Evolutionary conservation across 2,797 vertebrate species (phyloP).

Genomic region (Vireo griseus): DNA sequence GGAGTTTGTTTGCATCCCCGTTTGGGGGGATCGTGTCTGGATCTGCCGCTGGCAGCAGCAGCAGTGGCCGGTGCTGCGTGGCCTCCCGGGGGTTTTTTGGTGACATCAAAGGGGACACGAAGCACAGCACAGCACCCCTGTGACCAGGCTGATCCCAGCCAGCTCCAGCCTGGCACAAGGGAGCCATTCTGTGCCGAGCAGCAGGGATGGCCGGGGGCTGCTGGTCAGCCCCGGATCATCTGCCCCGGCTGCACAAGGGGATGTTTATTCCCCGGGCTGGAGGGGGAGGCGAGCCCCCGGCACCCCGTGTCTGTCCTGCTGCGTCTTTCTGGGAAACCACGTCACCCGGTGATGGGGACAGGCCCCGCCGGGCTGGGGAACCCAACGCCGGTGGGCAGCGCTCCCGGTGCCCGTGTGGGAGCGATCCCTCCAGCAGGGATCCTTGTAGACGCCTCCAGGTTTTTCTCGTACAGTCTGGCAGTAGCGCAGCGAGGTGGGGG

Average conservation of each 20-base stretch:
- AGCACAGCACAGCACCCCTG: background rate
- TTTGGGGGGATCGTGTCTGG: accelerated
- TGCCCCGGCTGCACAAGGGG: background rate
- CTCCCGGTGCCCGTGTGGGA: background rate
- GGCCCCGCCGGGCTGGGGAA: background rate
- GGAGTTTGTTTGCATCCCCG: background rate
- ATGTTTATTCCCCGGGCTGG: background rate
- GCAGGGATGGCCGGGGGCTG: background rate
- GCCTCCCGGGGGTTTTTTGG: background rate
- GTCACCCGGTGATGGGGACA: background rate
- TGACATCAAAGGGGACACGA: background rate
- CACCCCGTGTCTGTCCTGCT: accelerated
- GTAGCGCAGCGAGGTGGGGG: background rate
- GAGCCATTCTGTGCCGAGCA: background rate
- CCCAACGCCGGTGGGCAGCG: background rate
- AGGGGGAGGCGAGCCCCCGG: background rate
- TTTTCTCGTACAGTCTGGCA: background rate
- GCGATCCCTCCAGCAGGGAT: background rate
- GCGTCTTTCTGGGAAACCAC: background rate
- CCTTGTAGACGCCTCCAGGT: background rate
- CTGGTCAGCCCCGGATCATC: conserved; percentile 1
- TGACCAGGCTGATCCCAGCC: background rate
- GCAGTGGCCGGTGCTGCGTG: accelerated
- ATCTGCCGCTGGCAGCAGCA: background rate
- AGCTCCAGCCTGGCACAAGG: background rate